Evolutionary conservation across 2,888 invertebrate genomes (phyloP), one percentile per base, ranked within the genome.

Genomic region (Drosophila formosana): DNA sequence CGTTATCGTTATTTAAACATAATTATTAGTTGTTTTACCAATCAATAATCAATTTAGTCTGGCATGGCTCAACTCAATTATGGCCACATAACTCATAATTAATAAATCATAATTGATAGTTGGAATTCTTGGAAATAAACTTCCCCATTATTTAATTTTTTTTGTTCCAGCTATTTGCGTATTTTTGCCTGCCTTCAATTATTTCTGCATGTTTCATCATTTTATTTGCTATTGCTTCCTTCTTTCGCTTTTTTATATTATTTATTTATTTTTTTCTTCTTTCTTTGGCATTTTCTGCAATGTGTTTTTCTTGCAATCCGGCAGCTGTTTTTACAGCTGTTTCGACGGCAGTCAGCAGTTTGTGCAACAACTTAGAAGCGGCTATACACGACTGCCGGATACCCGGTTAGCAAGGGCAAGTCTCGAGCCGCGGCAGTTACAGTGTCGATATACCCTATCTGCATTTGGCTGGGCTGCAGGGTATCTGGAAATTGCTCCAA

Each of bases 321-420:
- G 56, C 83, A 77, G 77, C 77, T 82, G 80, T 80, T 80, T 82
- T 72, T 61, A 66, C 83, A 80, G 83, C 80, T 80, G 80, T 66
- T 80, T 66, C 56, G 56, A 45, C 50, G 61, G 37, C 49, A 66
- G 66, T 76, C 70, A 76, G 77, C 67, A 72, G 47, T 51, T 68
- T 62, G 49, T 7, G n/a, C 7, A 32, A n/a, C 9, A 64, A 43
- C 64, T 47, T 45, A 67, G 2, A 4, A 30, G 3, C 11, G 7
- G 26, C 5, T 4, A 28, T 34, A 25, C 13, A 3, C n/a, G 32
- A 56, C 32, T 34, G 8, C 2, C 4, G 5, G 32, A 49, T 49
- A 28, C 58, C 41, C 41, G 28, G 5, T 3, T 55, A 18, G 11
- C 11, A 32, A 32, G 32, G 28, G 28, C 28, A 5, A 0, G 30